These are phyloP conservation scores for Lingula anatina DNA, from an alignment of 2,888 invertebrate genomes.

Conservation along the genomic window DNA sequence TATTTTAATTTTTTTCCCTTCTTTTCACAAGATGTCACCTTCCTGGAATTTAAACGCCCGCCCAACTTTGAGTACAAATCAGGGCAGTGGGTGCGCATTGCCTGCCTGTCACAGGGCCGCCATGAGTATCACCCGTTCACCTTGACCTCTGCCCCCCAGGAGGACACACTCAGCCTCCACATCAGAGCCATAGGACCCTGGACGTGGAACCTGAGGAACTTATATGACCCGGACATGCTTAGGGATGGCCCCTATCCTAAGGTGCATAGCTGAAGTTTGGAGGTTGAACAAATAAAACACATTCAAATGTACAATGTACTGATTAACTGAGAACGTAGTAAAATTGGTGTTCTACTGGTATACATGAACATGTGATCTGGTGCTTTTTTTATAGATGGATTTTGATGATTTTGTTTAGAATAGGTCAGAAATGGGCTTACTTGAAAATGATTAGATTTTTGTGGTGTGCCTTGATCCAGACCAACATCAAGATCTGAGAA, in stretches of 20 bases:
- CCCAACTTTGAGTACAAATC: slow-evolving; percentile 61
- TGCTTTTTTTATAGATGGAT: too few relatives aligned
- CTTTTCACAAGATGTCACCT: slow-evolving; percentile 62
- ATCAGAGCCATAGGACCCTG: slow-evolving; percentile 49
- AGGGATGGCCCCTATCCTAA: slow-evolving; percentile 43
- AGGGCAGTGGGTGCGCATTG: slow-evolving; percentile 63
- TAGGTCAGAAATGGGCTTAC: too few relatives aligned
- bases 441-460: too few relatives aligned
- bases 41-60: slow-evolving; percentile 60
- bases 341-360: too few relatives aligned
- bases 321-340: neutral
- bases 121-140: slow-evolving; percentile 52
- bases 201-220: slow-evolving; percentile 46
- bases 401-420: too few relatives aligned
- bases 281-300: too few relatives aligned
- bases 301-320: too few relatives aligned
- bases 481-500: too few relatives aligned
- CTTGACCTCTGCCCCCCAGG: slow-evolving; percentile 52
- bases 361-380: too few relatives aligned
- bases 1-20: too few relatives aligned
- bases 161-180: slow-evolving; percentile 45
- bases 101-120: slow-evolving; percentile 57
- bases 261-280: slow-evolving; percentile 22
- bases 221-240: slow-evolving; percentile 32
- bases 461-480: too few relatives aligned